Evolutionary conservation across 2,888 invertebrate species (phyloP).

Genomic region (Pristionchus fissidentatus): DNA sequence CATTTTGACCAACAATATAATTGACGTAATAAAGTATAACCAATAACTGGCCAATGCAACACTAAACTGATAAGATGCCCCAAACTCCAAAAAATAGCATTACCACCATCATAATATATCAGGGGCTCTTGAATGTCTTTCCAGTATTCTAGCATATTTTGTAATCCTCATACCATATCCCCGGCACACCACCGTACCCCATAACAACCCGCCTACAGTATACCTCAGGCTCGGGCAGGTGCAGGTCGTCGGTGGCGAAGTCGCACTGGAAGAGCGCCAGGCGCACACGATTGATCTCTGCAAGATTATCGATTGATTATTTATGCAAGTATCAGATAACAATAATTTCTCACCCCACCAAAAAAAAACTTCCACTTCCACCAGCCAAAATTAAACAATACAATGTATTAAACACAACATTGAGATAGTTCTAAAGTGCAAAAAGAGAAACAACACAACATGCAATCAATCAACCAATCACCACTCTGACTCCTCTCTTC

Average conservation of each 20-base stretch:
- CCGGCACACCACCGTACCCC: neutral
- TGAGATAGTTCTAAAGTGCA: too few species aligned
- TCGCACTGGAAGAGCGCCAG: slow-evolving; percentile 96
- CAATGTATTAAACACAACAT: too few species aligned
- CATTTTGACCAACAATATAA: too few species aligned
- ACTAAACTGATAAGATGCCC: neutral
- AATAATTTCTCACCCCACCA: neutral
- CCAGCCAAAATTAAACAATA: neutral
- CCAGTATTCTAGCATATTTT: neutral
- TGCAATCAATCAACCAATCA: neutral
- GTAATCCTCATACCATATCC: neutral
- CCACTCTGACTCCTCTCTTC: too few species aligned
- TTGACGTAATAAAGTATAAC: too few species aligned
- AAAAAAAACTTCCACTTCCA: neutral
- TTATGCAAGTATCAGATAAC: neutral
- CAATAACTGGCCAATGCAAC: neutral
- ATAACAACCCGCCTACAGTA: neutral
- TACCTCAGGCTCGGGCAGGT: slow-evolving; percentile 67
- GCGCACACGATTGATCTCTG: slow-evolving; percentile 98
- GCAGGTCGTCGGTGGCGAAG: slow-evolving; percentile 86
- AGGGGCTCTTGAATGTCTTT: neutral
- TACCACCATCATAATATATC: neutral
- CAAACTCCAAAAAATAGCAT: neutral
- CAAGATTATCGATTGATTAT: slow-evolving; percentile 72
- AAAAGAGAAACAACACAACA: neutral